Evolutionary conservation across 2,888 invertebrate genomes (phyloP), one percentile per base, ranked within the genome.

Genomic region (Lasioglossum villosulum): DNA sequence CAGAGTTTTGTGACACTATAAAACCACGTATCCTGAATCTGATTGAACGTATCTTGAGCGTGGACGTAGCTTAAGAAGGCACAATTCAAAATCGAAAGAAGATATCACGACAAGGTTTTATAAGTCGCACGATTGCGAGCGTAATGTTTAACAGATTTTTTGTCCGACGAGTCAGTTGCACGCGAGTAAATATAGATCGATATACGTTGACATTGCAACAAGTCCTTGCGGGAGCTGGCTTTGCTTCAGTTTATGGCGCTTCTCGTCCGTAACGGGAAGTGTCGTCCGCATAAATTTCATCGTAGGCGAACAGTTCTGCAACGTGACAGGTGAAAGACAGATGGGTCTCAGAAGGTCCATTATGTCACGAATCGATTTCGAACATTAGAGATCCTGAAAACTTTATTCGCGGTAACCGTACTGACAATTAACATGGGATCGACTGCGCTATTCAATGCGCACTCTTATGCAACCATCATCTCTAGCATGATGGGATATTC

Each of bases 251-350:
- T 90, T 90, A 88, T 83, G 88, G 86, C 84, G 87, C 83, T 80
- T 82, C 80, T 68, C 76, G 87, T 83, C 91, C 86, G 83, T 86
- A 91, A 90, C 70, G 82, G 87, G 87, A 91, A 87, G 88, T 89
- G 90, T 89, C 87, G 90, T 87, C 87, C 84, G 87, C 90, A 91
- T 90, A 90, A 91, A 91, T 91, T 91, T 83, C 79, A 78, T 81
- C 84, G 86, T 87, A 87, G 86, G 83, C 83, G 81, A 88, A 80
- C 68, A n/a, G 68, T 73, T 52, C 70, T 56, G 59, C 68, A 56
- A 23, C 66, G 59, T 70, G 88, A 90, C 88, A 90, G 80, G 76
- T 88, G 79, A 80, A 89, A 88, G 89, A 90, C 78, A 63, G 81
- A 90, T 90, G 82, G 78, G 73, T 88, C 86, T 86, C 85, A 42